Evolutionary conservation across 2,113 vertebrate species (phyloP).

Genomic region (Lanius collurio): DNA sequence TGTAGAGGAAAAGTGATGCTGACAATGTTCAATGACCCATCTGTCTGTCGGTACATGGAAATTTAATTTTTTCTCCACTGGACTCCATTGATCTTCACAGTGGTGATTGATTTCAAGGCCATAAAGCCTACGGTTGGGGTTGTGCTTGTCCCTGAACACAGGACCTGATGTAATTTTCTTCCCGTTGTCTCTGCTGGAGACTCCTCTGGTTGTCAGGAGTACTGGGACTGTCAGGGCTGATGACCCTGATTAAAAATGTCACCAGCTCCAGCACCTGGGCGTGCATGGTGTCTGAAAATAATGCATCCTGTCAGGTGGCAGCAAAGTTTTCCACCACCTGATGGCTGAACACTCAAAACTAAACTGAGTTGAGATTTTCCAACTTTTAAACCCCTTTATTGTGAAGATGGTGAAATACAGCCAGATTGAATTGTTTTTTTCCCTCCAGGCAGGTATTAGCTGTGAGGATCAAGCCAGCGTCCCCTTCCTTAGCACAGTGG

Average conservation of each 20-base stretch:
- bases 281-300: not conserved
- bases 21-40: not conserved
- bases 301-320: not conserved
- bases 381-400: not conserved
- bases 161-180: slow-evolving; percentile 28
- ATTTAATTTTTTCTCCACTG: slow-evolving; percentile 15
- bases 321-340: slow-evolving; percentile 9
- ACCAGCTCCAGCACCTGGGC: not conserved
- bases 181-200: not conserved
- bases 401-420: not conserved
- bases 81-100: slow-evolving; percentile 7
- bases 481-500: not conserved
- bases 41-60: not conserved
- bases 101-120: not conserved
- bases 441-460: not conserved
- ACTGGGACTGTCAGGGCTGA: slow-evolving; percentile 20
- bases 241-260: slow-evolving; percentile 57
- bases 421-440: not conserved
- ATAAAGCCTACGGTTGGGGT: not conserved
- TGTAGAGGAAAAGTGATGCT: not conserved
- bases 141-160: not conserved
- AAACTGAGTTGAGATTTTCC: not conserved
- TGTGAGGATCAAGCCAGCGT: not conserved
- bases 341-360: not conserved
- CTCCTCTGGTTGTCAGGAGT: slow-evolving; percentile 8